A percentile compares a stretch with the other conserved stretches of the same genome.
phyloP scores from a whole-genome alignment of 2,113 vertebrate species.

The Vimba vimba region DNA sequence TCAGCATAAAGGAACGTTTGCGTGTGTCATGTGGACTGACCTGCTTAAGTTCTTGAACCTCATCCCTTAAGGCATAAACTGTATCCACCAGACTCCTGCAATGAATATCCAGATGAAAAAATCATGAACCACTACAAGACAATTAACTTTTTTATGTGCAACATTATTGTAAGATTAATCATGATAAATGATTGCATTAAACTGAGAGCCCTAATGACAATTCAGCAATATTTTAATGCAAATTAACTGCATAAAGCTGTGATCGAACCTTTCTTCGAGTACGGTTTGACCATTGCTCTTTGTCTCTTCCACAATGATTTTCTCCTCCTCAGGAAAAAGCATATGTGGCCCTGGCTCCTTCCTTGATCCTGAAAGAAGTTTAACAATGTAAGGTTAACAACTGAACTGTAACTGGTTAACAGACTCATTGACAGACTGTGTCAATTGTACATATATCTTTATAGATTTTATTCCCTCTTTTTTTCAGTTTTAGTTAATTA shows the following conservation, averaged over 20 bases:
- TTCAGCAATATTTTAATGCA: no score
- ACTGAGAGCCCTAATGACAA: neutral
- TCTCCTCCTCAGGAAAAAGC: slow-evolving; percentile 96
- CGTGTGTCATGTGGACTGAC: slow-evolving; percentile 62
- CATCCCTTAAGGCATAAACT: slow-evolving; percentile 94
- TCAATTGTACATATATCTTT: neutral
- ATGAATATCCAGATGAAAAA: neutral
- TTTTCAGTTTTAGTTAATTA: neutral
- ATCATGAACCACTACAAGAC: neutral
- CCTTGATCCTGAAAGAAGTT: slow-evolving; percentile 81
- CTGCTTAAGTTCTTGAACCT: slow-evolving; percentile 96
- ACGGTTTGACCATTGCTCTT: slow-evolving; percentile 97
- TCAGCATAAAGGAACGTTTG: neutral
- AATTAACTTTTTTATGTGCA: neutral
- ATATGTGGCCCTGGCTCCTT: slow-evolving; percentile 93
- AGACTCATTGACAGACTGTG: neutral
- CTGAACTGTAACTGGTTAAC: neutral
- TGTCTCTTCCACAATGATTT: slow-evolving; percentile 96
- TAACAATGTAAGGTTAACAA: slow-evolving; percentile 13
- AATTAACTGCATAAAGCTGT: neutral
- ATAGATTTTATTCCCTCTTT: neutral
- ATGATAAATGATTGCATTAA: neutral
- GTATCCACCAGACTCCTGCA: slow-evolving; percentile 95
- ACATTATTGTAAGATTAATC: neutral
- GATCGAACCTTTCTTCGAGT: slow-evolving; percentile 93